Evolutionary conservation across 2,797 vertebrate species (phyloP).

Genomic region (Tapirus indicus): DNA sequence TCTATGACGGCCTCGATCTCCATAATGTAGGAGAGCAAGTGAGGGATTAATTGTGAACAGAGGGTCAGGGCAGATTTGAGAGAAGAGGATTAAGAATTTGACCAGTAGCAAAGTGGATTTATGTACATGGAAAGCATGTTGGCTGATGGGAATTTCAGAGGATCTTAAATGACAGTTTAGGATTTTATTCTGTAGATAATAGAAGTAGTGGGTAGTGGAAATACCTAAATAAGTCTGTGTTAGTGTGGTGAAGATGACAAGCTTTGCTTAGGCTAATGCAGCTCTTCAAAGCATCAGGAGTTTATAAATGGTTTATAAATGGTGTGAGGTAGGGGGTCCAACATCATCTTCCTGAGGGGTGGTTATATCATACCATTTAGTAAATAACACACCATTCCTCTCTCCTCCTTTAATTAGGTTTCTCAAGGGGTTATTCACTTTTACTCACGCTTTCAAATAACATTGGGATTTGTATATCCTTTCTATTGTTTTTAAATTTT

Average conservation of each 20-base stretch:
- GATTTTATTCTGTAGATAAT: background rate
- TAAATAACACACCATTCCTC: background rate
- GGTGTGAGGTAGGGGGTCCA: background rate
- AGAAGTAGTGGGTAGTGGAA: background rate
- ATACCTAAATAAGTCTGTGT: background rate
- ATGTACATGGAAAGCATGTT: background rate
- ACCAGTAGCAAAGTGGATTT: background rate
- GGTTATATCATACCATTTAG: background rate
- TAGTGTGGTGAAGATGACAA: background rate
- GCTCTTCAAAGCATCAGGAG: background rate
- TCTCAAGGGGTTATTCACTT: background rate
- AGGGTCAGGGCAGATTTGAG: background rate
- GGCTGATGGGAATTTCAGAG: background rate
- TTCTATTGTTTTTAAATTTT: background rate
- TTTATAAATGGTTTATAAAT: background rate
- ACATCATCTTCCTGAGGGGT: background rate
- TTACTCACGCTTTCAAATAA: conserved; percentile 22
- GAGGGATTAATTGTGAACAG: no score
- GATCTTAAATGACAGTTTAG: background rate
- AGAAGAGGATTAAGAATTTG: background rate
- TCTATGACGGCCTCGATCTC: background rate
- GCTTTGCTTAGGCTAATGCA: background rate
- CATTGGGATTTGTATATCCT: background rate
- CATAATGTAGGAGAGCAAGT: background rate
- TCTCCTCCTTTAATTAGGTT: background rate